Percentiles rank a stretch among this genome's conserved stretches.
phyloP scores from a whole-genome alignment of 2,113 vertebrate species.

The Elaphurus davidianus region DNA sequence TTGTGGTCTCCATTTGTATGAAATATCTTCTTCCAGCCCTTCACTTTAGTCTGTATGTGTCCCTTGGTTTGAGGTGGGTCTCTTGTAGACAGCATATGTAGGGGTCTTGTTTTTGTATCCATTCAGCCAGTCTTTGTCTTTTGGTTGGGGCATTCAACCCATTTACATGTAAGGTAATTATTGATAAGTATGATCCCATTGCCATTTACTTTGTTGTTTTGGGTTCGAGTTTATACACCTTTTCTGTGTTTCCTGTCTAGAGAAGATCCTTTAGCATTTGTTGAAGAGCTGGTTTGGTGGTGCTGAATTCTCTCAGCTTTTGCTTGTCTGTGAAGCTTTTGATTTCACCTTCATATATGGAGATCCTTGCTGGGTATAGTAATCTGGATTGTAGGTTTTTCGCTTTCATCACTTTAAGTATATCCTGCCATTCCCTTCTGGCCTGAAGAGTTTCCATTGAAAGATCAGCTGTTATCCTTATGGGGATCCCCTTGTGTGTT shows the following conservation, averaged over 20 bases:
- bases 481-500: background rate
- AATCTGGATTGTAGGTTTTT: background rate
- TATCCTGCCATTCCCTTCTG: background rate
- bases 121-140: background rate
- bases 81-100: background rate
- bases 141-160: background rate
- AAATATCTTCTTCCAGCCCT: background rate
- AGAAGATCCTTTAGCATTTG: background rate
- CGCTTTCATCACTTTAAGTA: background rate
- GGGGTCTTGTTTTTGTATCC: background rate
- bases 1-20: background rate
- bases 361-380: background rate
- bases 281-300: background rate
- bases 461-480: background rate
- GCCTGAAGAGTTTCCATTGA: background rate
- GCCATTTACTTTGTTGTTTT: background rate
- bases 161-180: background rate
- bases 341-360: background rate
- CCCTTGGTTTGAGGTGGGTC: background rate
- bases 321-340: background rate
- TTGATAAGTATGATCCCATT: fast-evolving
- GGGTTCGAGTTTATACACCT: background rate
- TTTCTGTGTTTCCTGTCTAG: background rate
- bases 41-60: background rate
- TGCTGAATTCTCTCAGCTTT: background rate